Base-by-base conservation (phyloP, 2,888 invertebrate species). In the Abrostola tripartita region DNA sequence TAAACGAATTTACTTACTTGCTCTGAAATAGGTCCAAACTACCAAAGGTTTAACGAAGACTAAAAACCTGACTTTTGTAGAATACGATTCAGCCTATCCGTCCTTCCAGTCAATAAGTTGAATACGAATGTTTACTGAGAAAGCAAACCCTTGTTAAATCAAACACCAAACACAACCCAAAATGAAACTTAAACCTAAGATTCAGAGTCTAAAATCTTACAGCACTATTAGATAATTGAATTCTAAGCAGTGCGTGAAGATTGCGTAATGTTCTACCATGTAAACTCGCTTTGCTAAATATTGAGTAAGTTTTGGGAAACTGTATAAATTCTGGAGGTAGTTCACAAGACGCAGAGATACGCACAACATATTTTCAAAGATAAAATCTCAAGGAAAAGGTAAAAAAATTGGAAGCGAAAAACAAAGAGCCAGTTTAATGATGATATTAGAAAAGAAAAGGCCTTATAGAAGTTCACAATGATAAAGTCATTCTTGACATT, bases 161-260 rank as follows among this genome's bases (percentile, higher is more conserved):
- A 56, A 52, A 41, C 14, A 57, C 7, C n/a, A 53, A 42, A 1
- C 35, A 9, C 58, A 52, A 44, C 36, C 35, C 12, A 56, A 71
- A 56, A 7, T 37, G 12, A 37, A 44, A 5, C 55, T 10, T 52
- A 52, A 59, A 1, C 1, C 52, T 0, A n/a, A 7, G 41, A 11
- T 37, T 49, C 37, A 67, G 7, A 52, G 52, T 56, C 35, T 38
- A n/a, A 59, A 67, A 58, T 52, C 24, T 14, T 24, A 52, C 51
- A 66, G 51, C 44, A 49, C 24, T 37, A 36, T 37, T 40, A 40
- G 40, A 12, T 51, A 36, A 24, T 51, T 12, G 5, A 50, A 67
- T 36, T 12, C 37, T 37, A 14, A 60, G 9, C 37, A 56, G 37
- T 47, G 38, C 53, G 59, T 60, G 11, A 53, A 50, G 9, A 49